phyloP scores from a whole-genome alignment of 2,888 invertebrate genomes.

The Andrena camellia region DNA sequence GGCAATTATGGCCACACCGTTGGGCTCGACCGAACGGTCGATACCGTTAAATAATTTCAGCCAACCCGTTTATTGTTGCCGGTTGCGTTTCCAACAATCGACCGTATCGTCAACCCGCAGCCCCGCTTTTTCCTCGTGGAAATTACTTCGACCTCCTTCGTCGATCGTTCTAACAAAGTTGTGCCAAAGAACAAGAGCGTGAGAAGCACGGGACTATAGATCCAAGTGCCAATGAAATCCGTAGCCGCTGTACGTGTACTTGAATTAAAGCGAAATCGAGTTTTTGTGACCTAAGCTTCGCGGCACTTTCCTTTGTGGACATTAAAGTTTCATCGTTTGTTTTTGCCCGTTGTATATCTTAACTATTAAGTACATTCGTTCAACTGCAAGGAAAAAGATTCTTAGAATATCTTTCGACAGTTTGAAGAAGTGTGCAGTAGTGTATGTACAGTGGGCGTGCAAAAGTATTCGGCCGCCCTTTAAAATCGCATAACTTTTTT shows the following conservation, averaged over 20 bases:
- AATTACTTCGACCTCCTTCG: slow-evolving; percentile 54
- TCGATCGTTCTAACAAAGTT: slow-evolving; percentile 19
- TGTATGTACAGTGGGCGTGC: no score
- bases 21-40: slow-evolving; percentile 15
- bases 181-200: slow-evolving; percentile 49
- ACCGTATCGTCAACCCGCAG: slow-evolving; percentile 31
- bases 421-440: no score
- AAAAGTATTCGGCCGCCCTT: no score
- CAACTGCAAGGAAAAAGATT: no score
- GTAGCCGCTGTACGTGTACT: neutral
- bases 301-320: no score
- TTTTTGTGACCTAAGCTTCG: no score
- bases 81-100: slow-evolving; percentile 53
- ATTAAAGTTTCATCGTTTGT: no score
- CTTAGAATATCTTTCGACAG: no score
- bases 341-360: no score
- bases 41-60: slow-evolving; percentile 63
- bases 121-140: slow-evolving; percentile 29
- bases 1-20: slow-evolving; percentile 17
- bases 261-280: no score
- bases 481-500: no score
- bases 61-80: slow-evolving; percentile 53
- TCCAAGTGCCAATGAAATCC: slow-evolving; percentile 14
- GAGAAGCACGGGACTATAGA: slow-evolving; percentile 47
- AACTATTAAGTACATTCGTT: no score